Evolutionary conservation across 23 tunicate genomes (phyloP).

Genomic region (Halocynthia roretzi): DNA sequence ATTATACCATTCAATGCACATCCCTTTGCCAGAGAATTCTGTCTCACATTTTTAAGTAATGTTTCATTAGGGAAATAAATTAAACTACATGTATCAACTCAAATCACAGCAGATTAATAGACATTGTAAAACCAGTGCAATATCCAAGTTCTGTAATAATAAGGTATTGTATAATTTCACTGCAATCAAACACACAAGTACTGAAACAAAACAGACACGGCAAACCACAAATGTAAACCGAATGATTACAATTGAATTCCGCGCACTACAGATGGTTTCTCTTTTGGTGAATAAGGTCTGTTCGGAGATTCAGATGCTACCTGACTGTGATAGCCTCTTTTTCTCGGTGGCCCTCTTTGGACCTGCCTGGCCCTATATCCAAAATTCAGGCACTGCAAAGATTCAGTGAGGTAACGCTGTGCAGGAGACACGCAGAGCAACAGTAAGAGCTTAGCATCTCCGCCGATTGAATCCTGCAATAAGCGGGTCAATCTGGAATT

Average conservation of each 20-base stretch:
- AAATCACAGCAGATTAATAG: no score
- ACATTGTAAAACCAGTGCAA: no score
- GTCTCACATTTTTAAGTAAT: no score
- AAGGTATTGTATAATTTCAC: no score
- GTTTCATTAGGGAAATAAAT: no score
- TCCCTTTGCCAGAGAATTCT: no score
- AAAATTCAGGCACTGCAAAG: slow-evolving; percentile 54
- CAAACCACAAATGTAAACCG: background rate
- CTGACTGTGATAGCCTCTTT: slow-evolving; percentile 23
- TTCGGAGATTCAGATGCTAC: slow-evolving; percentile 24
- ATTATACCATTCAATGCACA: no score
- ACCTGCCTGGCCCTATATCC: slow-evolving; percentile 59
- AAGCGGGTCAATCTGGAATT: slow-evolving; percentile 61
- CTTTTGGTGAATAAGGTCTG: slow-evolving; percentile 40
- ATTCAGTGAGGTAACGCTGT: slow-evolving; percentile 47
- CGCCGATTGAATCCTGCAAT: slow-evolving; percentile 68
- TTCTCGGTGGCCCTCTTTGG: slow-evolving; percentile 47
- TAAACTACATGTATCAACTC: no score
- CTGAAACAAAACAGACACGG: no score
- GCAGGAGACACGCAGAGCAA: slow-evolving; percentile 66
- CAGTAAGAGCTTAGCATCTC: slow-evolving; percentile 61
- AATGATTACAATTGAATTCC: slow-evolving; percentile 11
- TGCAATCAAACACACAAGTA: no score
- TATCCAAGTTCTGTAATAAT: no score
- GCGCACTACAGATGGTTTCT: slow-evolving; percentile 33